Evolutionary conservation across 2,797 vertebrate genomes (phyloP).

Genomic region (Tamandua tetradactyla): DNA sequence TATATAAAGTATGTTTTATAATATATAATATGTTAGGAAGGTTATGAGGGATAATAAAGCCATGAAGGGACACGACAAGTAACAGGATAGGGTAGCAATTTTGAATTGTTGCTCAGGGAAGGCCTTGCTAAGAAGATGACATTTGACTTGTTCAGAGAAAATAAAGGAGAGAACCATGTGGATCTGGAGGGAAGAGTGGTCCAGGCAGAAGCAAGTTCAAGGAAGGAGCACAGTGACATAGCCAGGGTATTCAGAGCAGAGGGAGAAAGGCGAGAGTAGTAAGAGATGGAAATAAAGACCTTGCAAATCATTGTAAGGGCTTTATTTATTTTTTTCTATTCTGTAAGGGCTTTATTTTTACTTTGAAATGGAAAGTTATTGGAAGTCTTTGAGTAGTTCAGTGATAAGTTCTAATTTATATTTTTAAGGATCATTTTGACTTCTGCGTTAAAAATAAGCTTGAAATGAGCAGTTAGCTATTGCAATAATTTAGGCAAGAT

Average conservation of each 20-base stretch:
- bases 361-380: background rate
- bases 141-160: background rate
- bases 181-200: background rate
- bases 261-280: background rate
- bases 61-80: background rate
- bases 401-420: background rate
- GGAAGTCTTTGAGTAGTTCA: background rate
- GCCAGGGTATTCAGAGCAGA: background rate
- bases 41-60: conserved; percentile 12
- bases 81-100: background rate
- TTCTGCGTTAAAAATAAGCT: background rate
- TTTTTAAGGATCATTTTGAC: conserved; percentile 1
- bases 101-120: background rate
- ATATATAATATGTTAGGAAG: too few relatives aligned
- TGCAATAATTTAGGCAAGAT: background rate
- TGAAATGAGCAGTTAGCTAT: background rate
- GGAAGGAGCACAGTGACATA: background rate
- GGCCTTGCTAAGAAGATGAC: background rate
- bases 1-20: too few relatives aligned
- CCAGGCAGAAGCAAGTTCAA: background rate
- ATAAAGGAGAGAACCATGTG: background rate
- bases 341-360: background rate
- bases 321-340: too few relatives aligned
- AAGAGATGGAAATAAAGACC: background rate
- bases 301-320: background rate